phyloP scores from a whole-genome alignment of 2,888 invertebrate species.

The Pogonocherus hispidulus region DNA sequence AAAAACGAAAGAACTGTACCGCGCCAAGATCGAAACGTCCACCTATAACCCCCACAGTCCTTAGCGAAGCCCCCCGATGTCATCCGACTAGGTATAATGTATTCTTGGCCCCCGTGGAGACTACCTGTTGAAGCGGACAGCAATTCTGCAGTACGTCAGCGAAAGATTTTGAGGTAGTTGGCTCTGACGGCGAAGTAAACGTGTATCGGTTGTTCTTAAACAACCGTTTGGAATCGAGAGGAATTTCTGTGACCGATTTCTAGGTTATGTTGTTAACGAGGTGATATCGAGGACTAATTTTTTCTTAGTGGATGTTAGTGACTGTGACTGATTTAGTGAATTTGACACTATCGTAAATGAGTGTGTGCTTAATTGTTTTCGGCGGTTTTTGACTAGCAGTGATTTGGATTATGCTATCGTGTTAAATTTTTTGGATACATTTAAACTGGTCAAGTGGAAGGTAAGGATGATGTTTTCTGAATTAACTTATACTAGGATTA shows the following conservation, averaged over 20 bases:
- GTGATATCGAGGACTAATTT: conserved; percentile 3
- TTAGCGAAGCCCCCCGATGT: conserved; percentile 4
- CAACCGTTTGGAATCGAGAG: conserved; percentile 25
- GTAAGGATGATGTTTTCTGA: too few species aligned
- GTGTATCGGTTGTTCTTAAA: conserved; percentile 11
- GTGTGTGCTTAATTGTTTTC: conserved; percentile 10
- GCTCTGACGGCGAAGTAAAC: conserved; percentile 6
- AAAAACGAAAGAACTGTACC: conserved; percentile 1
- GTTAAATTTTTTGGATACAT: conserved; percentile 9
- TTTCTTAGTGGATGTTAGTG: conserved; percentile 6
- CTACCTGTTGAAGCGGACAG: conserved; percentile 22
- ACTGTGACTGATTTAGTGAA: background rate
- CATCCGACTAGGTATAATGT: conserved; percentile 10
- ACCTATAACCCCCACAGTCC: background rate
- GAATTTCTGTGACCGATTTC: conserved; percentile 20
- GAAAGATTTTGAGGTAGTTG: conserved; percentile 20
- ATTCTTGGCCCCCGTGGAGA: conserved; percentile 1
- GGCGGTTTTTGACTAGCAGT: background rate
- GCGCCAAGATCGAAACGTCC: background rate
- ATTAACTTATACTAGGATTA: too few species aligned
- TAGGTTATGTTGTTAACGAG: conserved; percentile 29
- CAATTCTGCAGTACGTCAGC: conserved; percentile 19
- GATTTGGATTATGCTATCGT: conserved; percentile 10
- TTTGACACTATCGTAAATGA: background rate
- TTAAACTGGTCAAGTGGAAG: too few species aligned